phyloP scores from a whole-genome alignment of 2,113 vertebrate genomes.

The mouse (Mus musculus) region DNA sequence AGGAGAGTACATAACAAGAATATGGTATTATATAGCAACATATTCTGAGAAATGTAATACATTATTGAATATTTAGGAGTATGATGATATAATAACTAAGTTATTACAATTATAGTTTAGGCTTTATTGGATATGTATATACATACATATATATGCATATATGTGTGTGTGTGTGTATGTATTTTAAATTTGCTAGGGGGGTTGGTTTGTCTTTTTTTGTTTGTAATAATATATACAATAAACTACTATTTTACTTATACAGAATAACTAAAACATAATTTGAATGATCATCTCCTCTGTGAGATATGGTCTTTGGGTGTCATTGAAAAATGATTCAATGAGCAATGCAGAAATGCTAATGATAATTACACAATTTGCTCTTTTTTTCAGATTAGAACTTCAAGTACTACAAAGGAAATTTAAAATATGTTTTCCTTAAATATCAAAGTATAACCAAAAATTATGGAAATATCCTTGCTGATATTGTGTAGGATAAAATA shows the following conservation, averaged over 20 bases:
- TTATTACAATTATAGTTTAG: background rate
- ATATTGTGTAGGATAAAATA: conserved; percentile 9
- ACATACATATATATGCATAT: no score
- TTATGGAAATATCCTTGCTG: background rate
- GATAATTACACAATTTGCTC: background rate
- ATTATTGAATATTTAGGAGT: background rate
- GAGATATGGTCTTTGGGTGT: background rate
- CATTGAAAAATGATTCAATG: background rate
- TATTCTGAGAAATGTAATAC: background rate
- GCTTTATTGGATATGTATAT: background rate
- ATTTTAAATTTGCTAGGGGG: background rate
- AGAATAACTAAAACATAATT: background rate
- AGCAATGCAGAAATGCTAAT: conserved; percentile 1
- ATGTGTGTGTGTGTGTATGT: no score
- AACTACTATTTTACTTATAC: background rate
- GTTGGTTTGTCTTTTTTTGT: background rate
- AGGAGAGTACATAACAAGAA: background rate
- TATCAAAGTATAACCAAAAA: background rate
- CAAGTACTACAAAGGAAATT: background rate
- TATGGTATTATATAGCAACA: background rate
- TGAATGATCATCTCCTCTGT: background rate
- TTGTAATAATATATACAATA: background rate
- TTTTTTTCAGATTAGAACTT: background rate
- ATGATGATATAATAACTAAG: background rate
- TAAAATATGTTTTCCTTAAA: background rate